Percentiles rank a stretch among this genome's conserved stretches.
Evolutionary conservation across 2,888 invertebrate species (phyloP).

Genomic region (Danaus chrysippus): DNA sequence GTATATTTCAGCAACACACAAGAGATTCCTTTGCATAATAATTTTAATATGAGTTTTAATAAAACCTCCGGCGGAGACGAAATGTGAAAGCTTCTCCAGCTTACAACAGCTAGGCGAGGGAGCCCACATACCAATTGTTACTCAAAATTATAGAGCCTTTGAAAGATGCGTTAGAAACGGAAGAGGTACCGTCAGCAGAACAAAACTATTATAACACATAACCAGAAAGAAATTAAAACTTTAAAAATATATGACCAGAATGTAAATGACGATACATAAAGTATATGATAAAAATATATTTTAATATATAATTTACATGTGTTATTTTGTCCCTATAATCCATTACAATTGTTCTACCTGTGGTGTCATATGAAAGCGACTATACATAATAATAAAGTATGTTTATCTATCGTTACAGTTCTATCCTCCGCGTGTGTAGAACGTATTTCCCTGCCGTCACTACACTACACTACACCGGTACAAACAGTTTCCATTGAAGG

Average conservation of each 20-base stretch:
- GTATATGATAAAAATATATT: neutral
- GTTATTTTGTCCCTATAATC: no score
- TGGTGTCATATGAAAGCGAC: no score
- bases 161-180: slow-evolving; percentile 14
- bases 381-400: no score
- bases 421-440: no score
- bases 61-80: neutral
- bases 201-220: neutral
- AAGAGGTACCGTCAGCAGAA: slow-evolving; percentile 16
- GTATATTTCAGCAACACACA: no score
- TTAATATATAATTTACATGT: no score
- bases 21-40: no score
- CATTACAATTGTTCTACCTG: no score
- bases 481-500: slow-evolving; percentile 1
- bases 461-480: neutral
- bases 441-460: no score
- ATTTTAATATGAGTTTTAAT: neutral
- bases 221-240: neutral
- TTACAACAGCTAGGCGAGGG: neutral
- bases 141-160: slow-evolving; percentile 19
- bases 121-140: slow-evolving; percentile 7
- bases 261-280: neutral
- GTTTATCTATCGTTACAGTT: no score
- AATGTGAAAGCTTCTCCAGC: slow-evolving; percentile 1
- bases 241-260: neutral